Base-by-base conservation (phyloP, 2,888 invertebrate genomes). In the Drosophila anomalata region DNA sequence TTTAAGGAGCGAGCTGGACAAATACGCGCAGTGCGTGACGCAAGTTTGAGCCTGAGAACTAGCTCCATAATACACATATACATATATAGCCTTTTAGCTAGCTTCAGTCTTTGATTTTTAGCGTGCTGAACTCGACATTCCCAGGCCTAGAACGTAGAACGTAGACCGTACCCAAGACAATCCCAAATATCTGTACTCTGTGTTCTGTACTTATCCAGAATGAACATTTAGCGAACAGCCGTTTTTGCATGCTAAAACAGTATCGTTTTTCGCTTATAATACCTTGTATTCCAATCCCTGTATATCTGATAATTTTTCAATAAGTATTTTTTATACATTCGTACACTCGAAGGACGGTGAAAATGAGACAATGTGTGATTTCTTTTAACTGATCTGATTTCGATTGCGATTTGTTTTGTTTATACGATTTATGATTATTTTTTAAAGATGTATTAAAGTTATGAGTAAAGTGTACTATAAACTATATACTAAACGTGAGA, bases 1-100 rank as follows among this genome's bases (percentile, higher is more conserved):
- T 65, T 89, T 96, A 73, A 95, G 95, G 78, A 92, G 93, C 46
- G 94, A 95, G 90, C 90, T 95, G 60, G 95, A 95, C 77, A 95
- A 95, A 90, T 92, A 95, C 68, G 94, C 94, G 74, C 94, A 94
- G 79, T 94, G 94, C 87, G 94, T 95, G 85, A 95, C 95, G 88
- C 95, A 95, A 91, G 95, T 95, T 91, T 95, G 93, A 91, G 59
- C 66, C 66, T 55, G 55, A 11, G 17, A 24, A 33, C 44, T 33
- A 33, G 24, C 56, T 42, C 17, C 7, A n/a, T 36, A n/a, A 36
- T 36, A n/a, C 33, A 11, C 33, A 11, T 12, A 63, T 67, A 55
- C n/a, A 41, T 42, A 22, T 11, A 22, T 44, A 44, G 50, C 62
- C 60, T 78, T 85, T 84, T 82, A 85, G 85, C 82, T 87, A 82